A percentile compares a stretch with the other conserved stretches of the same genome.
Conservation (phyloP, 2,113 vertebrate species). For the Syrrhaptes paradoxus region DNA sequence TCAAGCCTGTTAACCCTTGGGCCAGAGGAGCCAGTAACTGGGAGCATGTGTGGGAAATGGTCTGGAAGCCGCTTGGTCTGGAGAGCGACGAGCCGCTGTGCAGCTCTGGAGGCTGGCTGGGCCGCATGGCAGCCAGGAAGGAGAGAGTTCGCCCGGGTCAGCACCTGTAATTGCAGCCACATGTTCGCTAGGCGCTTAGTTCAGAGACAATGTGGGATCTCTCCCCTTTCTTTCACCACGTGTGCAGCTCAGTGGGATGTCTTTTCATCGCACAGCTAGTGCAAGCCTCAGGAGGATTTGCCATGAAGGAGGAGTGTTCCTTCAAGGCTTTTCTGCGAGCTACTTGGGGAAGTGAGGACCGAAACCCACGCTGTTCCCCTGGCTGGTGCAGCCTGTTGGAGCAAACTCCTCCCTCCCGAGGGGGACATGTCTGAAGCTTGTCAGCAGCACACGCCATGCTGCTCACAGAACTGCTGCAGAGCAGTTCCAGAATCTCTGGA, state of each 20-base stretch:
- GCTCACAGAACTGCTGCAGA: background rate
- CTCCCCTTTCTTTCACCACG: background rate
- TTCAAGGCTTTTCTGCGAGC: background rate
- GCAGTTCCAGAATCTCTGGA: background rate
- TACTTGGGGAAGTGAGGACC: background rate
- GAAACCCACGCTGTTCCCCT: background rate
- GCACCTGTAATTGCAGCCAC: slow-evolving; percentile 39
- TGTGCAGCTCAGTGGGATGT: background rate
- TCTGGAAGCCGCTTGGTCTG: rapidly evolving
- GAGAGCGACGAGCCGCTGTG: rapidly evolving
- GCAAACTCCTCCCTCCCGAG: background rate
- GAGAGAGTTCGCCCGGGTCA: background rate
- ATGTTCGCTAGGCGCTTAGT: background rate
- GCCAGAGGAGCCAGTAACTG: background rate
- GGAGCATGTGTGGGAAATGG: background rate
- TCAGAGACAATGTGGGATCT: background rate
- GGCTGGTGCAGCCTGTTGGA: background rate
- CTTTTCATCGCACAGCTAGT: background rate
- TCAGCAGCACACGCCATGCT: background rate
- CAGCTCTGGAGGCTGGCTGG: background rate
- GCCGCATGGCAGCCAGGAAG: slow-evolving; percentile 26
- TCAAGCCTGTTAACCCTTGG: background rate
- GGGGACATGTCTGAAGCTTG: background rate
- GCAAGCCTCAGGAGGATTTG: background rate
- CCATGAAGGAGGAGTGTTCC: background rate